phyloP scores from a whole-genome alignment of 2,888 invertebrate genomes.

The Acanthopleura granulata region DNA sequence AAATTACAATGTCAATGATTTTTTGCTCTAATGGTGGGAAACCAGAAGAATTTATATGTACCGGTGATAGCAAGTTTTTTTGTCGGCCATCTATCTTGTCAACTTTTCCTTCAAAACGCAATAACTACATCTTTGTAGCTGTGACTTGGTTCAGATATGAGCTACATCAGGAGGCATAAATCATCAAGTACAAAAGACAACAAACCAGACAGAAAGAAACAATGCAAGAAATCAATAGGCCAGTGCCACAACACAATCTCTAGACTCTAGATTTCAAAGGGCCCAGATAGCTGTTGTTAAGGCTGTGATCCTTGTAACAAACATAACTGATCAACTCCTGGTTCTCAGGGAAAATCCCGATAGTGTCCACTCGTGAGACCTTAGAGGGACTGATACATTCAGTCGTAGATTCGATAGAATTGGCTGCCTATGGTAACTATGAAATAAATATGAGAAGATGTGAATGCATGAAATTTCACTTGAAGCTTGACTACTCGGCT shows the following conservation, averaged over 20 bases:
- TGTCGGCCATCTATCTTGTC: too few relatives aligned
- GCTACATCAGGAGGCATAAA: too few relatives aligned
- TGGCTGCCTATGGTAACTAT: constrained; percentile 18
- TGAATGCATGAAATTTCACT: constrained; percentile 17
- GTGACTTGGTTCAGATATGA: too few relatives aligned
- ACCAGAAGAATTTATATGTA: too few relatives aligned
- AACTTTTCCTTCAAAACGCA: too few relatives aligned
- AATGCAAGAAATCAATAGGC: too few relatives aligned
- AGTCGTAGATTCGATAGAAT: not conserved
- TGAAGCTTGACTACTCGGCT: not conserved
- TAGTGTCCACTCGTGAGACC: not conserved
- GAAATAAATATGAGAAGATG: constrained; percentile 17
- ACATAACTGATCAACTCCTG: not conserved
- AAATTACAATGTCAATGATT: too few relatives aligned
- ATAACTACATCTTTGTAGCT: too few relatives aligned
- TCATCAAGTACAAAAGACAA: too few relatives aligned
- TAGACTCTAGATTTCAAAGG: not conserved
- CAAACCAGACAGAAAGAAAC: too few relatives aligned
- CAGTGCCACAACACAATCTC: not conserved
- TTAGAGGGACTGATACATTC: not conserved
- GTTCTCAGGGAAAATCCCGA: not conserved
- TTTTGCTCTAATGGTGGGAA: too few relatives aligned
- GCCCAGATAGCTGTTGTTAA: not conserved
- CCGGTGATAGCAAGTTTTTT: too few relatives aligned
- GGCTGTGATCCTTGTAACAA: not conserved